Percentiles rank a stretch among this genome's conserved stretches.
Conservation (phyloP, 2,797 vertebrate species). For the Smutsia gigantea region DNA sequence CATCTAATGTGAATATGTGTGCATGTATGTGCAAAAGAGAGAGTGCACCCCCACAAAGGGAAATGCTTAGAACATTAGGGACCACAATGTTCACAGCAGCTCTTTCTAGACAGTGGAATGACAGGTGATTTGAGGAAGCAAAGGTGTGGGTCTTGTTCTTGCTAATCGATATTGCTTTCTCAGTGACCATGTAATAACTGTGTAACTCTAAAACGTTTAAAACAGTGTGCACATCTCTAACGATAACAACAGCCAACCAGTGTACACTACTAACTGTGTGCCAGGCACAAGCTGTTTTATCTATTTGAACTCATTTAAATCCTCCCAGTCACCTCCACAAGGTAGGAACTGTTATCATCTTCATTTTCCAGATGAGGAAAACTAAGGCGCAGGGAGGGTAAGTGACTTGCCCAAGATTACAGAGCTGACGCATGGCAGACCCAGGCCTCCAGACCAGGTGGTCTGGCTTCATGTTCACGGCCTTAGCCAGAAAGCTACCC, state of each 20-base stretch:
- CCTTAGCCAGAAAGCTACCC: neutral
- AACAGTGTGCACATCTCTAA: too few species aligned
- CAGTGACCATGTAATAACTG: neutral
- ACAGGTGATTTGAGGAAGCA: neutral
- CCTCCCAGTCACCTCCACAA: neutral
- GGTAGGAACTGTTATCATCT: neutral
- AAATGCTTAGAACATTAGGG: neutral
- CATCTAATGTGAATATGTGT: neutral
- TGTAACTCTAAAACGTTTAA: neutral
- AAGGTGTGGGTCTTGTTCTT: neutral
- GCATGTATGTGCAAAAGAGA: neutral
- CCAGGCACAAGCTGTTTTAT: neutral
- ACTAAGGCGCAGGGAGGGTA: neutral
- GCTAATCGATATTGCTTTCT: neutral
- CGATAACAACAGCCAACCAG: neutral
- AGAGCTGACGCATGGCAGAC: neutral
- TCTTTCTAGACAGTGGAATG: too few species aligned
- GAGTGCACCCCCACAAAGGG: rapidly evolving
- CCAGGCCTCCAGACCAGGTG: neutral
- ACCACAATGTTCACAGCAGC: neutral
- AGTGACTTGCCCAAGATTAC: neutral
- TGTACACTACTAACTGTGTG: rapidly evolving
- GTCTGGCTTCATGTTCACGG: neutral
- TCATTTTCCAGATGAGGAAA: conserved; percentile 11
- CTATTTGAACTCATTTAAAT: neutral